Evolutionary conservation across 2,113 vertebrate species (phyloP).

Genomic region (Gracilinanus agilis): DNA sequence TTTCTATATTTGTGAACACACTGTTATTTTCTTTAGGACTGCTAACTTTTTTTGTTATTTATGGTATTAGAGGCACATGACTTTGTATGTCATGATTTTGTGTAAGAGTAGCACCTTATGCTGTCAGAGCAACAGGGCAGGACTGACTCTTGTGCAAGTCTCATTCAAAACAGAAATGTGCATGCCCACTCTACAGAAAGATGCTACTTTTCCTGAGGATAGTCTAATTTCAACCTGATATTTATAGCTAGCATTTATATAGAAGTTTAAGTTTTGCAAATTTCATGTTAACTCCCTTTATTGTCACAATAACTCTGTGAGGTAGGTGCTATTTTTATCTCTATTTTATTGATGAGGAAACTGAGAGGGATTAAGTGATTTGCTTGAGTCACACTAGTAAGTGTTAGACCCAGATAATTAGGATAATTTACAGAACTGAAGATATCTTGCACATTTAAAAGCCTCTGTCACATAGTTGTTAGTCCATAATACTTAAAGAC

Average conservation of each 20-base stretch:
- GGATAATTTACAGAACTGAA: conserved; percentile 21
- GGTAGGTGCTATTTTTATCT: neutral
- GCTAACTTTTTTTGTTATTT: neutral
- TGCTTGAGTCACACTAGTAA: neutral
- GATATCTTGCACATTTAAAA: conserved; percentile 12
- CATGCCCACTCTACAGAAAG: neutral
- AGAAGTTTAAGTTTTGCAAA: neutral
- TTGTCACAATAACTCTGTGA: neutral
- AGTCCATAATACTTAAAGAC: too few species aligned
- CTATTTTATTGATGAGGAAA: neutral
- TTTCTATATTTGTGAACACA: neutral
- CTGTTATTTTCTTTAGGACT: neutral
- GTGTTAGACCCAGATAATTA: neutral
- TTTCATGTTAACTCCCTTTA: neutral
- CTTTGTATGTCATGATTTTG: neutral
- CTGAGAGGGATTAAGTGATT: neutral
- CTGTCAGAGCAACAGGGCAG: neutral
- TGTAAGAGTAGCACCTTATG: neutral
- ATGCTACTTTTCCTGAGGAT: neutral
- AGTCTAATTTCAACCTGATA: neutral
- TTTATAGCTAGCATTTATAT: neutral
- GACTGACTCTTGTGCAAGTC: neutral
- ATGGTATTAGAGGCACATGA: neutral
- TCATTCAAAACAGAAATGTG: neutral
- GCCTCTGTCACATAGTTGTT: conserved; percentile 30